phyloP scores from a whole-genome alignment of 1,140 invertebrate species.

The Brachionus manjavacas region DNA sequence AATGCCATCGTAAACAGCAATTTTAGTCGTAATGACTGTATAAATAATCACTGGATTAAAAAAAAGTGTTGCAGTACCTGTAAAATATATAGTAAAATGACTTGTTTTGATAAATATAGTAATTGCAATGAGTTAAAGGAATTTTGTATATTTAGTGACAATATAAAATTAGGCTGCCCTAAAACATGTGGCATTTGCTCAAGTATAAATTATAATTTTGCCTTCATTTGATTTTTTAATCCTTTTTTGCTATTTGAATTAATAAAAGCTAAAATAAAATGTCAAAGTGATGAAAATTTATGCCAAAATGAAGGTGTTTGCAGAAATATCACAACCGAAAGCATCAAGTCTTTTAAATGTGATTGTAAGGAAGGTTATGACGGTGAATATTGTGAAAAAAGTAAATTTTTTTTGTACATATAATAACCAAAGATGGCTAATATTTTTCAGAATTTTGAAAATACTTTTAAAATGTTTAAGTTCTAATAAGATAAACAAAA shows the following conservation, averaged over 20 bases:
- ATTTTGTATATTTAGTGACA: neutral
- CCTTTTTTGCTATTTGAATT: neutral
- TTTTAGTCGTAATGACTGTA: slow-evolving; percentile 5
- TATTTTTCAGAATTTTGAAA: neutral
- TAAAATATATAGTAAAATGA: neutral
- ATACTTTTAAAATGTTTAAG: no score
- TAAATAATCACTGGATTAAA: neutral
- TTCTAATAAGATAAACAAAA: no score
- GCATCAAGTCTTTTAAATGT: slow-evolving; percentile 1
- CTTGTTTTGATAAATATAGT: neutral
- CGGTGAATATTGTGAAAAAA: slow-evolving; percentile 4
- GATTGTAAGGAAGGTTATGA: neutral
- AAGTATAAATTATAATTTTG: neutral
- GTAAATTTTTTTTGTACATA: neutral
- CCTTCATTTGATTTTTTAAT: neutral
- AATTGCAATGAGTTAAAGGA: slow-evolving; percentile 4
- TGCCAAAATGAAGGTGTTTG: slow-evolving; percentile 1
- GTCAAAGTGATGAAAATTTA: neutral
- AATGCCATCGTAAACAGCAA: neutral
- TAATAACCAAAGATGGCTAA: neutral
- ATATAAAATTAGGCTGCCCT: neutral
- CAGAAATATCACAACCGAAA: neutral
- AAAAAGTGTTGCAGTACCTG: neutral
- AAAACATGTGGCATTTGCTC: slow-evolving; percentile 25
- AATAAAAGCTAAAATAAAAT: neutral